Base-by-base conservation (phyloP, 2,888 invertebrate genomes). In the Chydorus sphaericus region DNA sequence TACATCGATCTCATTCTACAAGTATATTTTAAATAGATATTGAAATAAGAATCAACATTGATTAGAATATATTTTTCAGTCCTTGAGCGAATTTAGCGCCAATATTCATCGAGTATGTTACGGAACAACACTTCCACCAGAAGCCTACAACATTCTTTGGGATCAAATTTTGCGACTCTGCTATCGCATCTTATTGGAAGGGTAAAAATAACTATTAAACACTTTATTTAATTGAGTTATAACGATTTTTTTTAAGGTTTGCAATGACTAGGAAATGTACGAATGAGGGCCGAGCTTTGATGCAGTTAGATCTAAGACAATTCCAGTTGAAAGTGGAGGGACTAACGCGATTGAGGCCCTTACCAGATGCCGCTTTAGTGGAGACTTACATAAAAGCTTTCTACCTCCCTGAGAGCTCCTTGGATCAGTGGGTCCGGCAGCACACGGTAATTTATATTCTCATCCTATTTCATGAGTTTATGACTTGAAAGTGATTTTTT, bases 281-380 rank as follows among this genome's bases (percentile, higher is more conserved):
- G 0, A 91, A 92, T 63, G 96, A 92, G 26, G 98, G 98, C 0
- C 74, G 98, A 37, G 97, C 93, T 0, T 71, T 98, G 10, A 98
- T 98, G 97, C 96, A 96, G 67, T 73, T 98, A 23, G 98, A 98
- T 74, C 96, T 92, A 66, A 88, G 92, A 7, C 96, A 97, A 68
- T 81, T 96, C 60, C 79, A 92, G 62, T 82, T 88, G 23, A 92
- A 94, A 67, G 75, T 91, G 54, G 93, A 96, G 69, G 82, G 85
- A 65, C 80, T 94, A 55, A 85, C 91, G 0, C 79, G 80, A 1
- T 67, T 91, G 7, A 82, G 83, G 65, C 92, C 92, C 3, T 65
- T 91, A 16, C 91, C 94, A 0, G 85, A 87, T 65, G 81, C 84
- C 61, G 85, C 87, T 56, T 90, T 87, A 65, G 94, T 97, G 0